Conservation (phyloP, 2,797 vertebrate genomes). For the Bufotes viridis region DNA sequence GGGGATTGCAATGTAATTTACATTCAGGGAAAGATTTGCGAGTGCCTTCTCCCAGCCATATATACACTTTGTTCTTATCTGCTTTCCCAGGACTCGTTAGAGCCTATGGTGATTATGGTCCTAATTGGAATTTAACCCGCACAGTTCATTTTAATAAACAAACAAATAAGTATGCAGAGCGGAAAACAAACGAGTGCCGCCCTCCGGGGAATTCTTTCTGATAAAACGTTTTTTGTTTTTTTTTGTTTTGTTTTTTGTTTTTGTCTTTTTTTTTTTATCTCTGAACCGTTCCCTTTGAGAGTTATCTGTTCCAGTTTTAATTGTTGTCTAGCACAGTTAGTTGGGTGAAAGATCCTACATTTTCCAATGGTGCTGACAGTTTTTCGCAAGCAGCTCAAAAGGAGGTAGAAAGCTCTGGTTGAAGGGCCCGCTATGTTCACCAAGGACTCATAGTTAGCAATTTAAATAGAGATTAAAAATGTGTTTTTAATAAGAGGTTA, state of each 20-base stretch:
- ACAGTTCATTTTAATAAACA: constrained; percentile 59
- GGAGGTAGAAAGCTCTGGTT: constrained; percentile 43
- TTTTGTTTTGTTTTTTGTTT: background rate
- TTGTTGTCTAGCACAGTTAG: constrained; percentile 52
- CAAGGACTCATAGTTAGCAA: constrained; percentile 58
- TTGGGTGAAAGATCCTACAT: constrained; percentile 49
- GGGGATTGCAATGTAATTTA: constrained; percentile 46
- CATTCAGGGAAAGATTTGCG: constrained; percentile 31
- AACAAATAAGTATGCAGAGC: constrained; percentile 48
- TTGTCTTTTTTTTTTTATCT: constrained; percentile 22
- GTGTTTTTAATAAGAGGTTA: constrained; percentile 60
- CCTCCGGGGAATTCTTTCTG: constrained; percentile 48
- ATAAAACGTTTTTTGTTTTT: constrained; percentile 35
- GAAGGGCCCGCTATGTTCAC: constrained; percentile 50
- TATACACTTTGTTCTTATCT: constrained; percentile 57
- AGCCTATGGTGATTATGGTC: constrained; percentile 55
- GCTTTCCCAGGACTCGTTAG: constrained; percentile 45
- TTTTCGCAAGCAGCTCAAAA: constrained; percentile 42
- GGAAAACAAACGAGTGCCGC: constrained; percentile 48
- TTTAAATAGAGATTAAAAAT: constrained; percentile 61
- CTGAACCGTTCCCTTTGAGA: constrained; percentile 51
- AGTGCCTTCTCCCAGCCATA: constrained; percentile 32
- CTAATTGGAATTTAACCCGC: constrained; percentile 59
- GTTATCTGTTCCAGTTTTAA: constrained; percentile 53
- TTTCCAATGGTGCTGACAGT: constrained; percentile 46